Base-by-base conservation (phyloP, 2,888 invertebrate genomes). In the Eupelmus urozonus region DNA sequence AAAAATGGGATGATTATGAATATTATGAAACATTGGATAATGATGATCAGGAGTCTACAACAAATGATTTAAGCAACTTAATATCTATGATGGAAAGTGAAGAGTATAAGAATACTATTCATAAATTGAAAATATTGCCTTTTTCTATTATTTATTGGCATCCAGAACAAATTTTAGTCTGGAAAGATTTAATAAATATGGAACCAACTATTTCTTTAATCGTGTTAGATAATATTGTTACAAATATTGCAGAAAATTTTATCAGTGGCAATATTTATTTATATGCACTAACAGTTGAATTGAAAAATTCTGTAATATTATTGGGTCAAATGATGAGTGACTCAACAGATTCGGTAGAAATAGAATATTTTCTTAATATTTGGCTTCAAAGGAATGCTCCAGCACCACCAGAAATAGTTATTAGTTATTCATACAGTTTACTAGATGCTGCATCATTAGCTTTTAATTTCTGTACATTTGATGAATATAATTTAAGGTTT, bases 401-500 rank as follows among this genome's bases (percentile, higher is more conserved):
- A 25, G 62, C 67, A 55, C 80, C 80, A 78, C 13, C 55, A 2
- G 63, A 78, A 72, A 13, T 80, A 25, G 59, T 63, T 13, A 2
- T 75, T 63, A 63, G 57, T 7, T 80, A 78, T 34, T 80, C 77
- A 1, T 63, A 75, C 11, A 57, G 16, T 51, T 16, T 75, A 40
- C 29, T 80, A 20, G 63, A 80, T 78, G 80, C 80, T 51, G 60
- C 59, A 45, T 75, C 80, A 27, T 40, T 80, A 55, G 66, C 78
- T 3, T 80, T 80, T 27, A 80, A 80, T 63, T 71, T 63, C 59
- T 80, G 71, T 51, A 55, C 57, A 29, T 75, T 78, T 59, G 72
- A 78, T 70, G 18, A 70, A 0, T 80, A 80, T 57, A 80, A 78
- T 29, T 51, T 62, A 53, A 80, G 77, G 80, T 79, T 63, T 59